Conservation (phyloP, 2,113 vertebrate genomes). For the Anser brachyrhynchus region DNA sequence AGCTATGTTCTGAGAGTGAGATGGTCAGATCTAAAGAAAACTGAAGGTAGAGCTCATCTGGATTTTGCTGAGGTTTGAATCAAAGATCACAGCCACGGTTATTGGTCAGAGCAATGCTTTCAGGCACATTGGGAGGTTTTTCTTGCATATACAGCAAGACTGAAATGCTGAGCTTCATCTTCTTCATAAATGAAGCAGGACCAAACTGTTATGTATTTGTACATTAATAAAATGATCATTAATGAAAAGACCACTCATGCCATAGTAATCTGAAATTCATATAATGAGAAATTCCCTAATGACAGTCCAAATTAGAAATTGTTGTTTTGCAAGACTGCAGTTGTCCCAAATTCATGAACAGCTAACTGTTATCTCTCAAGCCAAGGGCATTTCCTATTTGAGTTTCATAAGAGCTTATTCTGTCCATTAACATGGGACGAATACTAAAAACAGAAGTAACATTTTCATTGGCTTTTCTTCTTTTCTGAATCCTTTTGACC, state of each 20-base stretch:
- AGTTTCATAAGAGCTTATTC: background rate
- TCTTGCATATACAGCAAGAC: background rate
- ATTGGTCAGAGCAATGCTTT: background rate
- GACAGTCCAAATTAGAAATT: background rate
- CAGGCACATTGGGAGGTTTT: background rate
- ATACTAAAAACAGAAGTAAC: background rate
- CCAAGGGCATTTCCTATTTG: conserved; percentile 8
- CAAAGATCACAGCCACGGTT: background rate
- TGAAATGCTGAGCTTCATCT: background rate
- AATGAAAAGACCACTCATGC: background rate
- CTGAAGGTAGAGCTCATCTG: background rate
- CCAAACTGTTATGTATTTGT: background rate
- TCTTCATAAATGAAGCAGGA: background rate
- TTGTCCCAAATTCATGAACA: background rate
- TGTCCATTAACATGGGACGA: background rate
- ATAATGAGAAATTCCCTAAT: background rate
- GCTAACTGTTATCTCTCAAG: background rate
- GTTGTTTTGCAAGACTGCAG: background rate
- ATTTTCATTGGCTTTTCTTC: conserved; percentile 14
- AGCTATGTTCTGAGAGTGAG: background rate
- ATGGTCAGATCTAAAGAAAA: background rate
- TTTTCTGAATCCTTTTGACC: background rate
- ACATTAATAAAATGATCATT: background rate
- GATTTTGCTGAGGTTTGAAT: background rate
- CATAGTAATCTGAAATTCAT: background rate